Conservation (phyloP, 2,113 vertebrate species). For the Anser cygnoides region DNA sequence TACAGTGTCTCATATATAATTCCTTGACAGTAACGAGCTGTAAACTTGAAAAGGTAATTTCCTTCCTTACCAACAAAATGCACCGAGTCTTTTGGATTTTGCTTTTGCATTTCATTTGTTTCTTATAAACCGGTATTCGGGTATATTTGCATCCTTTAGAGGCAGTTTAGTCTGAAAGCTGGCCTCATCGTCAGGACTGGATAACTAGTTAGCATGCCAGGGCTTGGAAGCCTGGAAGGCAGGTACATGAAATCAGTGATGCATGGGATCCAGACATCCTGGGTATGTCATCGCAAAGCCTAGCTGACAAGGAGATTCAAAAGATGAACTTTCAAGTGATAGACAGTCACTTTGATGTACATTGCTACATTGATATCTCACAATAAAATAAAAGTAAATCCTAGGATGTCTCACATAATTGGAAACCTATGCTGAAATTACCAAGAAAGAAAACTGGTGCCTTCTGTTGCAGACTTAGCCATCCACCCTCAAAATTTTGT, state of each 20-base stretch:
- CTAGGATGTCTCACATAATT: background rate
- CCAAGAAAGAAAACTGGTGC: background rate
- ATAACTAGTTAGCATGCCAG: background rate
- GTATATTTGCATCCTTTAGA: background rate
- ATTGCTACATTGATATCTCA: slow-evolving; percentile 9
- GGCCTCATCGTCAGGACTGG: background rate
- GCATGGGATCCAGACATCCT: background rate
- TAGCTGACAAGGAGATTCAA: slow-evolving; percentile 50
- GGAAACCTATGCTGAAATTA: background rate
- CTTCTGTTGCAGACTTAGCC: background rate
- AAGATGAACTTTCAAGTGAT: slow-evolving; percentile 51
- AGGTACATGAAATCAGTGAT: slow-evolving; percentile 39
- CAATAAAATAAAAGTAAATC: slow-evolving; percentile 55
- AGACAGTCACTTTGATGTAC: slow-evolving; percentile 37
- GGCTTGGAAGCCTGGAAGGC: slow-evolving; percentile 45
- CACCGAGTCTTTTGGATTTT: background rate
- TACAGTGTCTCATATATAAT: background rate
- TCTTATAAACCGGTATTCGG: background rate
- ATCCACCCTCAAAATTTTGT: background rate
- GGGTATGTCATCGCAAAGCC: slow-evolving; percentile 60
- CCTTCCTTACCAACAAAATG: background rate
- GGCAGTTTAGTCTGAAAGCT: background rate
- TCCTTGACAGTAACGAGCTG: background rate
- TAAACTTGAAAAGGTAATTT: slow-evolving; percentile 2
- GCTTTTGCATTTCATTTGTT: slow-evolving; percentile 7